Evolutionary conservation across 2,888 invertebrate species (phyloP).

Genomic region (Cyclophora albipunctata): DNA sequence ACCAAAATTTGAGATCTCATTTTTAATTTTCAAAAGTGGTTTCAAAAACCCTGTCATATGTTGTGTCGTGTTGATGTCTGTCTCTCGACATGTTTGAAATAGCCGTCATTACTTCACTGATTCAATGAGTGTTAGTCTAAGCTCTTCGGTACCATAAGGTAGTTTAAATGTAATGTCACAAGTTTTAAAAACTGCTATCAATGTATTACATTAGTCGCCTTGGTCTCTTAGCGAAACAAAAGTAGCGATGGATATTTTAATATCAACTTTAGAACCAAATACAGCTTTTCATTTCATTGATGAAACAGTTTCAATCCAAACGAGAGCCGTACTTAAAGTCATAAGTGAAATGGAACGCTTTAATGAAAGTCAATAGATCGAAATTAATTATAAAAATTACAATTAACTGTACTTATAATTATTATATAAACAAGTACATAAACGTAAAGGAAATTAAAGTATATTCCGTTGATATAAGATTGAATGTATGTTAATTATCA

Average conservation of each 20-base stretch:
- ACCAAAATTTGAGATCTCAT: constrained; percentile 72
- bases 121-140: neutral
- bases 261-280: too few relatives aligned
- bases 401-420: constrained; percentile 50
- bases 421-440: constrained; percentile 57
- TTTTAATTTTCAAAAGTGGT: constrained; percentile 31
- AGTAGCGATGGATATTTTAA: too few relatives aligned
- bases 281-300: too few relatives aligned
- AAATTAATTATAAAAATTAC: constrained; percentile 31
- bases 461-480: constrained; percentile 63
- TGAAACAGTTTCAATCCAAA: too few relatives aligned
- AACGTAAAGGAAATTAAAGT: constrained; percentile 54
- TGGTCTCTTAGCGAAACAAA: too few relatives aligned
- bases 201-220: too few relatives aligned
- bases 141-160: too few relatives aligned
- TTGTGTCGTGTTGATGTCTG: neutral
- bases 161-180: too few relatives aligned
- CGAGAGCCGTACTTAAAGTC: constrained; percentile 3
- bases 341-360: constrained; percentile 30
- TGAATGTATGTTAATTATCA: constrained; percentile 61
- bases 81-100: constrained; percentile 15
- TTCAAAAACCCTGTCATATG: too few relatives aligned
- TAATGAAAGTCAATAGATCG: constrained; percentile 21
- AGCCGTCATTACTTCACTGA: constrained; percentile 19
- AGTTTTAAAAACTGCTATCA: too few relatives aligned